phyloP scores from a whole-genome alignment of 2,113 vertebrate species.

The Scomber japonicus region DNA sequence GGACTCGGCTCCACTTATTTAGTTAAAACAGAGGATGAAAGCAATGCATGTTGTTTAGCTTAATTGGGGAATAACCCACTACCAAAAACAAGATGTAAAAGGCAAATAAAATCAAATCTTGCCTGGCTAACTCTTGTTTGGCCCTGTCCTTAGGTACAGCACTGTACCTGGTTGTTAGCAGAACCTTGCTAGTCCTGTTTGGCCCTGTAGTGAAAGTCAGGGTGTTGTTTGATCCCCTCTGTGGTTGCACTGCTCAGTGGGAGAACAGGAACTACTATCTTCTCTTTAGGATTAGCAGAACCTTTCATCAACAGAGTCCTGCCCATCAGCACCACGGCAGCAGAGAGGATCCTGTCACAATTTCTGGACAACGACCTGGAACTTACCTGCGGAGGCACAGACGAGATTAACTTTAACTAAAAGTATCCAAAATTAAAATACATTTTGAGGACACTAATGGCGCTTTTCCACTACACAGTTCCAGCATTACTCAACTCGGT shows the following conservation, averaged over 20 bases:
- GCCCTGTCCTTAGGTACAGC: too few relatives aligned
- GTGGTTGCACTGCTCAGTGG: not conserved
- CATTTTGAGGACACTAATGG: too few relatives aligned
- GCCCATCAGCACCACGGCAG: slow-evolving; percentile 12
- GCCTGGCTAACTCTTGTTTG: not conserved
- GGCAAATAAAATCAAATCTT: not conserved
- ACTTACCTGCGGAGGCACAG: slow-evolving; percentile 84
- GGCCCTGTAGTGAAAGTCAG: slow-evolving; percentile 20
- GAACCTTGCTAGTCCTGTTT: not conserved
- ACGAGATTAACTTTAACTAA: not conserved
- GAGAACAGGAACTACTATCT: not conserved
- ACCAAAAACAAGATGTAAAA: slow-evolving; percentile 9
- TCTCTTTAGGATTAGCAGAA: slow-evolving; percentile 17
- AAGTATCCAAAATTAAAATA: not conserved
- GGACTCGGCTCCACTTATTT: not conserved
- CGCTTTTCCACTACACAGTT: too few relatives aligned
- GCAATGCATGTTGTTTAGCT: not conserved
- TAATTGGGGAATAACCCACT: not conserved
- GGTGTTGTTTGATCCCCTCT: slow-evolving; percentile 13
- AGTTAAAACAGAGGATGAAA: slow-evolving; percentile 11
- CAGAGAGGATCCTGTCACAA: slow-evolving; percentile 57
- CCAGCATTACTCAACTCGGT: too few relatives aligned
- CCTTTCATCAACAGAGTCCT: not conserved
- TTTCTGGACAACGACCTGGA: slow-evolving; percentile 89
- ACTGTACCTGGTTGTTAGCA: slow-evolving; percentile 5